Evolutionary conservation across 2,888 invertebrate species (phyloP).

Genomic region (Notocelia uddmanniana): DNA sequence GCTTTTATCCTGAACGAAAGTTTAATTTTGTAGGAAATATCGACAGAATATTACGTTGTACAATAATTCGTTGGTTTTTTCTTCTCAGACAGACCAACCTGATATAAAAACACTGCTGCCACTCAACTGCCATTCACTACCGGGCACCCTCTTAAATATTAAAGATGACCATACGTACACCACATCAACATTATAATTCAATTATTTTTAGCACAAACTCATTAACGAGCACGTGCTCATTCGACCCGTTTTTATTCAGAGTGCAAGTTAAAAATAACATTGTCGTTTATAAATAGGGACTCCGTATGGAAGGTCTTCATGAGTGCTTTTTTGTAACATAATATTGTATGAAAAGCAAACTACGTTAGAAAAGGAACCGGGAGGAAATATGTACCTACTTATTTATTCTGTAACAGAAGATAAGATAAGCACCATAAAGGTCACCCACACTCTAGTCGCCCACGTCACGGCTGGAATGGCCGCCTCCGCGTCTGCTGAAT

Average conservation of each 20-base stretch:
- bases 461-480: conserved; percentile 11
- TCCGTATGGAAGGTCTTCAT: neutral
- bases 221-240: neutral
- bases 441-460: neutral
- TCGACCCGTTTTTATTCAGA: conserved; percentile 3
- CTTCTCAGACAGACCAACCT: no score
- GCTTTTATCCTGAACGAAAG: no score
- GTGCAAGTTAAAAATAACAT: conserved; percentile 17
- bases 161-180: no score
- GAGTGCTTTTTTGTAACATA: neutral
- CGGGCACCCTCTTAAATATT: no score
- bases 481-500: conserved; percentile 14
- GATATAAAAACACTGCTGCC: no score
- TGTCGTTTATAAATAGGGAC: neutral
- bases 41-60: no score
- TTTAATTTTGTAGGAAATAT: no score
- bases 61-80: no score
- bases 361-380: neutral
- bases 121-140: no score
- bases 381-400: neutral
- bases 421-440: conserved; percentile 1
- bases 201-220: neutral
- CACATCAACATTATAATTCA: no score
- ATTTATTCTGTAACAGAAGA: neutral
- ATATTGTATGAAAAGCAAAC: neutral